Evolutionary conservation across 2,797 vertebrate species (phyloP).

Genomic region (Neosilurus mollespiculum): DNA sequence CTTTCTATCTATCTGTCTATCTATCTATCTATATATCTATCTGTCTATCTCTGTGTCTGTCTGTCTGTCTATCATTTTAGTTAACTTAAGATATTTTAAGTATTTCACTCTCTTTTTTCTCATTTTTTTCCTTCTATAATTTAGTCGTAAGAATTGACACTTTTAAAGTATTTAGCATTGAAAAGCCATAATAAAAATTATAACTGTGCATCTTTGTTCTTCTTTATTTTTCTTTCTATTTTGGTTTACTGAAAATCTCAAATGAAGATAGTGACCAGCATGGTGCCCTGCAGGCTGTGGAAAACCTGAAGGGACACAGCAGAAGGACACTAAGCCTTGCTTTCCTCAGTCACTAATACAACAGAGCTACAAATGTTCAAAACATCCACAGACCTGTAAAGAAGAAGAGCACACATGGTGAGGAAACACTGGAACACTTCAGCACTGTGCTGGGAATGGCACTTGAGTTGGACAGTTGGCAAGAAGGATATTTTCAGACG

Average conservation of each 20-base stretch:
- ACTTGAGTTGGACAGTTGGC: slow-evolving; percentile 69
- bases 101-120: background rate
- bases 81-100: too few species aligned
- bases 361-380: background rate
- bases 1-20: too few species aligned
- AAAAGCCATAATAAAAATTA: background rate
- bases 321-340: background rate
- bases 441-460: slow-evolving; percentile 80
- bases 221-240: background rate
- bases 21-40: too few species aligned
- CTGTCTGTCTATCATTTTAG: background rate
- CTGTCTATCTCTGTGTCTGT: too few species aligned
- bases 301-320: background rate
- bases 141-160: background rate
- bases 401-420: slow-evolving; percentile 30
- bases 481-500: slow-evolving; percentile 50
- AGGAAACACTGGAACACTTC: slow-evolving; percentile 64
- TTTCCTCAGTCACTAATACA: background rate
- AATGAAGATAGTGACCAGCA: background rate
- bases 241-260: background rate
- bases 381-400: background rate
- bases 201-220: too few species aligned
- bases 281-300: background rate
- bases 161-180: background rate
- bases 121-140: background rate